phyloP scores from a whole-genome alignment of 2,888 invertebrate species.

The Prosapia bicincta region DNA sequence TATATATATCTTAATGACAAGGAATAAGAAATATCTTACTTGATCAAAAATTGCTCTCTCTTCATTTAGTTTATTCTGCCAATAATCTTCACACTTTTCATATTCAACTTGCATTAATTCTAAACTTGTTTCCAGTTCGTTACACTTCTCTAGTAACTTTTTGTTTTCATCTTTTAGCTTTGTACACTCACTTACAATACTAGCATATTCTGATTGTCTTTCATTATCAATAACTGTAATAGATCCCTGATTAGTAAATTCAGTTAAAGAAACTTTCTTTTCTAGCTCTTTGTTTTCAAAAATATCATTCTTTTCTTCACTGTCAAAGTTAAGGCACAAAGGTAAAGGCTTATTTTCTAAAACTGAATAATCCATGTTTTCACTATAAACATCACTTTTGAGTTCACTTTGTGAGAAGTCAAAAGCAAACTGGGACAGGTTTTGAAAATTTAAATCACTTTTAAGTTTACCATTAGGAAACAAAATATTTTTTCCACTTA shows the following conservation, averaged over 20 bases:
- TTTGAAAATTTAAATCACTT: conserved; percentile 23
- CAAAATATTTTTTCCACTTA: neutral
- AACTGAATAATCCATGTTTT: neutral
- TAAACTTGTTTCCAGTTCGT: conserved; percentile 68
- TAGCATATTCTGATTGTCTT: neutral
- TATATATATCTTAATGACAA: neutral
- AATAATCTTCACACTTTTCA: conserved; percentile 84
- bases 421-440: conserved; percentile 25
- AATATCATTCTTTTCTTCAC: neutral
- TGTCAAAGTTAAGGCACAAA: conserved; percentile 18
- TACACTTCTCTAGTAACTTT: conserved; percentile 44
- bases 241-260: neutral
- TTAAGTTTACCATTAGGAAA: conserved; percentile 10
- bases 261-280: neutral
- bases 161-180: conserved; percentile 27
- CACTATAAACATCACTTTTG: conserved; percentile 11
- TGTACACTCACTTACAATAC: neutral
- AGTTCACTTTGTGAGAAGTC: conserved; percentile 20
- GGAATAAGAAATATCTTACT: conserved; percentile 27
- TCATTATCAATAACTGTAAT: conserved; percentile 3
- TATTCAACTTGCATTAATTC: conserved; percentile 74
- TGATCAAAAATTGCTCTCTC: conserved; percentile 67
- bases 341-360: conserved; percentile 20
- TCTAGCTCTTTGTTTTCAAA: neutral
- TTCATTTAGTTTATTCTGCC: conserved; percentile 73